phyloP scores from a whole-genome alignment of 2,888 invertebrate species.

The Matsumyia berberina region DNA sequence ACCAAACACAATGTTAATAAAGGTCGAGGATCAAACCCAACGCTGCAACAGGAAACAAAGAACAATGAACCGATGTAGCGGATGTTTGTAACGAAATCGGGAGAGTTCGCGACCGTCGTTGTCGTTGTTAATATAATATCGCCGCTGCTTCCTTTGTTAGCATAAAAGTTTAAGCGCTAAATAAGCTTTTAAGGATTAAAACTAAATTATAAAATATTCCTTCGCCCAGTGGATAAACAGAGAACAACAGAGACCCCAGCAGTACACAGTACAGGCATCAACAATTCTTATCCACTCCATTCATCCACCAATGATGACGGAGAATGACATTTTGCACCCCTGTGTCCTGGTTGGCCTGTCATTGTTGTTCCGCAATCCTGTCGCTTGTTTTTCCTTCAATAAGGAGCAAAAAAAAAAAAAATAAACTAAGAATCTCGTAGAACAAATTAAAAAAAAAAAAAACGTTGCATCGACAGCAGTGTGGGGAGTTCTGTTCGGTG shows the following conservation, averaged over 20 bases:
- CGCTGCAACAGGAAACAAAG: constrained; percentile 32
- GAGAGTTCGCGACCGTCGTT: constrained; percentile 24
- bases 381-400: constrained; percentile 28
- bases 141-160: constrained; percentile 47
- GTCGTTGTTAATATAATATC: constrained; percentile 62
- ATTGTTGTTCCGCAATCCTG: constrained; percentile 58
- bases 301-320: constrained; percentile 46
- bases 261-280: constrained; percentile 19
- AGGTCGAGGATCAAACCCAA: not conserved
- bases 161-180: constrained; percentile 67
- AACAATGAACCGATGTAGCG: constrained; percentile 36
- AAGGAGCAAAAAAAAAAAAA: constrained; percentile 13
- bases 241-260: constrained; percentile 2
- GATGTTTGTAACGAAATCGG: constrained; percentile 40
- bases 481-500: not conserved
- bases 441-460: constrained; percentile 45
- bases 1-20: not conserved
- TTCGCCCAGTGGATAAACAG: constrained; percentile 33
- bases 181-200: constrained; percentile 67
- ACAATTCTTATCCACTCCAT: constrained; percentile 51
- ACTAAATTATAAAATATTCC: constrained; percentile 67
- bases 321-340: constrained; percentile 57
- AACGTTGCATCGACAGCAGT: constrained; percentile 42
- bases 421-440: constrained; percentile 12
- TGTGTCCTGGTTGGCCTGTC: constrained; percentile 47